Percentiles rank a stretch among this genome's conserved stretches.
These are phyloP conservation scores for Montipora cactus DNA, from an alignment of 64 coral and sea anemone genomes.

Conservation along the genomic window DNA sequence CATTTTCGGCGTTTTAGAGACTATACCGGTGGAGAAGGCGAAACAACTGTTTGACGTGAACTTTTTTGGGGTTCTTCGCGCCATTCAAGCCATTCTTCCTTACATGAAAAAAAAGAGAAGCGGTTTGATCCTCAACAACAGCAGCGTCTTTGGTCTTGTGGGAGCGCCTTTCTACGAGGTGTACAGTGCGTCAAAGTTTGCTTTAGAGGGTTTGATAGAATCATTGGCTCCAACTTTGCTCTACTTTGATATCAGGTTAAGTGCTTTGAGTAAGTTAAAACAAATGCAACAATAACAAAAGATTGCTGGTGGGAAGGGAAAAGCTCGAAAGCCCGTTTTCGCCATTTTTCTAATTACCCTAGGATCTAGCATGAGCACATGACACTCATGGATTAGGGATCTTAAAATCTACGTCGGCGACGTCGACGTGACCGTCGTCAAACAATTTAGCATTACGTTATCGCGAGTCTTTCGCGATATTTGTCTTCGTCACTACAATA, in stretches of 20 bases:
- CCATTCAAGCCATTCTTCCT: constrained; percentile 54
- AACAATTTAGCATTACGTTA: no score
- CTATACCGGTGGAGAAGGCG: constrained; percentile 11
- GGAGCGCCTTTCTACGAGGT: constrained; percentile 39
- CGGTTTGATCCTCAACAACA: constrained; percentile 61
- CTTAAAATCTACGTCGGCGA: no score
- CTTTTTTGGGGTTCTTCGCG: constrained; percentile 41
- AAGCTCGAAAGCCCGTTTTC: no score
- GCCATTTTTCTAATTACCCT: no score
- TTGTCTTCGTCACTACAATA: no score
- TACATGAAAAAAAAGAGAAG: constrained; percentile 44
- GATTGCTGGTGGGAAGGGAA: no score
- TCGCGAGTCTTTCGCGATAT: no score
- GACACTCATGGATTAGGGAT: no score
- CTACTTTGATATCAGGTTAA: constrained; percentile 74
- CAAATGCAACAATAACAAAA: no score
- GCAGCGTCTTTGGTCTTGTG: constrained; percentile 51
- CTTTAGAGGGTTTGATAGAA: constrained; percentile 70
- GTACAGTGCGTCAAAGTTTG: constrained; percentile 80
- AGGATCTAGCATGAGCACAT: no score
- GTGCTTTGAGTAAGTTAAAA: background rate
- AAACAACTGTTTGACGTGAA: constrained; percentile 52
- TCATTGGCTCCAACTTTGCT: constrained; percentile 47
- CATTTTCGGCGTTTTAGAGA: constrained; percentile 28
- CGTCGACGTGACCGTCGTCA: no score